phyloP scores from a whole-genome alignment of 2,113 vertebrate genomes.

The Mixornis gularis region DNA sequence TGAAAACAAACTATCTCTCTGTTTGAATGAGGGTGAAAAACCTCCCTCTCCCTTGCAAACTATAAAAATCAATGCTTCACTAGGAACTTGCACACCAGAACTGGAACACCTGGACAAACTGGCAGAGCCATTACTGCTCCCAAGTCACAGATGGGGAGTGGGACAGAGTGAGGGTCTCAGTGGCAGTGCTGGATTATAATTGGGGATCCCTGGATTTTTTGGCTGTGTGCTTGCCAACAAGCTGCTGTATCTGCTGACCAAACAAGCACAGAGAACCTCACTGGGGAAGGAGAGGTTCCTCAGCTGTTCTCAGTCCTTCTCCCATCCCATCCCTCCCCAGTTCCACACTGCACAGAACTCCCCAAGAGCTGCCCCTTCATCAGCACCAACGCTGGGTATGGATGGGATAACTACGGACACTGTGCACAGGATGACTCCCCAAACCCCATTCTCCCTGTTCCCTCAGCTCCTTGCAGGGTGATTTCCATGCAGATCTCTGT shows the following conservation, averaged over 20 bases:
- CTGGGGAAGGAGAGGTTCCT: background rate
- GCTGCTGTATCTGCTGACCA: background rate
- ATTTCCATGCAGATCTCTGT: background rate
- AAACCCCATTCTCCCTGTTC: background rate
- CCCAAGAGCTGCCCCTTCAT: background rate
- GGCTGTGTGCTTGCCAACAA: background rate
- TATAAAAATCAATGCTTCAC: background rate
- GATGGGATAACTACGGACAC: fast-evolving
- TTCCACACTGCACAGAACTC: background rate
- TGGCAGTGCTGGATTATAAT: background rate
- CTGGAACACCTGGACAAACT: background rate
- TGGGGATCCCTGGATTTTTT: background rate
- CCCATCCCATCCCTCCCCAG: background rate
- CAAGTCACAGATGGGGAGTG: background rate
- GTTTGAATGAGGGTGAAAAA: background rate
- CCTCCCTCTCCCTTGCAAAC: background rate
- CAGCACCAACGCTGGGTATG: fast-evolving
- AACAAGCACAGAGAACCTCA: background rate
- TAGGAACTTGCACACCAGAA: background rate
- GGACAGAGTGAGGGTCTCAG: background rate
- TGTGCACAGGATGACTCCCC: fast-evolving
- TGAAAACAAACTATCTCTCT: background rate
- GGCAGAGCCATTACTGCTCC: background rate
- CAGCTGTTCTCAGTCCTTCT: background rate
- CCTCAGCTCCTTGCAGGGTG: fast-evolving